A percentile compares a stretch with the other conserved stretches of the same genome.
Conservation (phyloP, 1,140 invertebrate species). For the Samia ricini region DNA sequence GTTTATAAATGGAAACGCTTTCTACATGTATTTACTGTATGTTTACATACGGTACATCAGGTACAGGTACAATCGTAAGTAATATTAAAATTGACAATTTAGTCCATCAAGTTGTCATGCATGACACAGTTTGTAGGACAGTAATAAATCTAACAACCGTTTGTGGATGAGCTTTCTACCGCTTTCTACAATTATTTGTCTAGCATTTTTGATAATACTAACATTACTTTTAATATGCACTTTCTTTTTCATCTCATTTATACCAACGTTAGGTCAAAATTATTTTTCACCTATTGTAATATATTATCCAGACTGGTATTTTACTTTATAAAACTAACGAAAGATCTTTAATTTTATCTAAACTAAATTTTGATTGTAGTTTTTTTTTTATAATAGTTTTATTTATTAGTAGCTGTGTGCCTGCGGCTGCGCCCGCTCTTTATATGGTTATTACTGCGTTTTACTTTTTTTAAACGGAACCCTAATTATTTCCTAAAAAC, state of each 20-base stretch:
- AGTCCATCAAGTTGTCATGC: conserved; percentile 16
- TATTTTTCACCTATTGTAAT: too few species aligned
- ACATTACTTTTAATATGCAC: conserved; percentile 8
- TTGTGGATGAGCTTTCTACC: conserved; percentile 20
- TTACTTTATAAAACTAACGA: too few species aligned
- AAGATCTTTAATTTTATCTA: too few species aligned
- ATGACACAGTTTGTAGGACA: conserved; percentile 14
- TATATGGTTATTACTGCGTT: too few species aligned
- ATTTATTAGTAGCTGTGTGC: too few species aligned
- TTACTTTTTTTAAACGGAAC: too few species aligned
- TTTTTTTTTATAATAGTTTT: too few species aligned
- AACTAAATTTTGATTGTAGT: too few species aligned
- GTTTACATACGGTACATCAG: too few species aligned
- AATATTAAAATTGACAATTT: conserved; percentile 1
- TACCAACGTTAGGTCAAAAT: too few species aligned
- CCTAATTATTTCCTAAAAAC: too few species aligned
- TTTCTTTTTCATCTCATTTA: conserved; percentile 1
- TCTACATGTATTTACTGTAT: not conserved
- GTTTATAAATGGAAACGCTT: conserved; percentile 12
- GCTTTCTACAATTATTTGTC: not conserved
- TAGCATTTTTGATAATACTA: conserved; percentile 1
- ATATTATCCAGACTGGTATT: not conserved
- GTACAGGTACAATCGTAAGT: not conserved
- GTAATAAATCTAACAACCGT: conserved; percentile 14
- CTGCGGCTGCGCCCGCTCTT: too few species aligned